These are phyloP conservation scores for Coregonus sp. DNA, from an alignment of 2,797 vertebrate species.

Conservation along the genomic window DNA sequence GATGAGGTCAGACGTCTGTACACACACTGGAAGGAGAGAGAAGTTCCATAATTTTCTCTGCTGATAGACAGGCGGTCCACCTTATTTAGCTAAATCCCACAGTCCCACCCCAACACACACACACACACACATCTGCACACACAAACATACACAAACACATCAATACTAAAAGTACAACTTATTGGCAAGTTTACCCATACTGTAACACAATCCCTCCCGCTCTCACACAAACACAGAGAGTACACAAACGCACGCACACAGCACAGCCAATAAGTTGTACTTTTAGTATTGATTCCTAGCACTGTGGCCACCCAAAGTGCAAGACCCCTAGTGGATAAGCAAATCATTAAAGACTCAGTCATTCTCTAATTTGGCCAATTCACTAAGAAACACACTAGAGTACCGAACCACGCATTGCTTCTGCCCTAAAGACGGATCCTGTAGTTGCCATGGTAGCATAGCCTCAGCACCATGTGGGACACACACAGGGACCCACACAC, in stretches of 20 bases:
- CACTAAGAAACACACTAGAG: conserved; percentile 65
- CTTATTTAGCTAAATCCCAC: conserved; percentile 29
- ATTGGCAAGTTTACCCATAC: conserved; percentile 20
- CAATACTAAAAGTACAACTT: conserved; percentile 35
- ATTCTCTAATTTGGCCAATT: conserved; percentile 73
- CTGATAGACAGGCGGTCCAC: conserved; percentile 44
- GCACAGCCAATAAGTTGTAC: too few relatives aligned
- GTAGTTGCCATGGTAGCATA: conserved; percentile 81
- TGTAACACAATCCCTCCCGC: not conserved
- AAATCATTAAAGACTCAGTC: conserved; percentile 28
- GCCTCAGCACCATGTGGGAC: conserved; percentile 59
- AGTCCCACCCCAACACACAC: not conserved
- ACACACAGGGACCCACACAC: conserved; percentile 34
- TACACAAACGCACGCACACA: not conserved
- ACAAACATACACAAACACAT: conserved; percentile 13
- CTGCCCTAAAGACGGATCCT: conserved; percentile 73
- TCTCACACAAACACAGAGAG: not conserved
- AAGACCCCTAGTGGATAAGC: conserved; percentile 15
- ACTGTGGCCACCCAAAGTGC: conserved; percentile 4
- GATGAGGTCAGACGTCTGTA: conserved; percentile 35
- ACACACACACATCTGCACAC: conserved; percentile 3
- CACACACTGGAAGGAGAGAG: conserved; percentile 33
- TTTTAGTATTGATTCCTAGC: conserved; percentile 42
- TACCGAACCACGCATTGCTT: conserved; percentile 64
- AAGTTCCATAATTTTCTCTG: conserved; percentile 37